These are phyloP conservation scores for Tokudaia muenninki DNA, from an alignment of 2,797 vertebrate species.

Conservation along the genomic window DNA sequence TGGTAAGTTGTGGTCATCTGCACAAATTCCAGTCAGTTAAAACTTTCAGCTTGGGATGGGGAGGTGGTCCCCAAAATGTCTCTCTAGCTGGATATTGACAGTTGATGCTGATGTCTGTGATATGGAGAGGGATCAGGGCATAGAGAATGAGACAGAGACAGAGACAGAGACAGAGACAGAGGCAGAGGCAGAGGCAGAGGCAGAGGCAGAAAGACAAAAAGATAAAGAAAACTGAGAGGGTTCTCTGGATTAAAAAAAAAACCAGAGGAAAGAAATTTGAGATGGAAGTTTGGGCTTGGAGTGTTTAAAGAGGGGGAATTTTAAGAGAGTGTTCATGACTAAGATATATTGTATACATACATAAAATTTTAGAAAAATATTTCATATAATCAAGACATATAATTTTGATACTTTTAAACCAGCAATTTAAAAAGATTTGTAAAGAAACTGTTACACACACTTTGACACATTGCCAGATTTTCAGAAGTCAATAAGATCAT, in stretches of 20 bases:
- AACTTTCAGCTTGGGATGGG: neutral
- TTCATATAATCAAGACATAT: neutral
- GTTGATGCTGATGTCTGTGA: neutral
- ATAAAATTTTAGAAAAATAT: neutral
- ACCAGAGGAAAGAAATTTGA: neutral
- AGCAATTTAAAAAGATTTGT: neutral
- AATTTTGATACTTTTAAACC: neutral
- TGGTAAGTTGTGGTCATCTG: neutral
- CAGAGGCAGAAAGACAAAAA: neutral
- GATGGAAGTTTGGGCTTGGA: no score
- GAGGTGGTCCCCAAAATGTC: neutral
- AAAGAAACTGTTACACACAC: neutral
- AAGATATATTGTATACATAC: neutral
- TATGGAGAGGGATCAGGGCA: neutral
- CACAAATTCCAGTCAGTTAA: neutral
- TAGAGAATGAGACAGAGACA: neutral
- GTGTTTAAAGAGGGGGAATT: neutral
- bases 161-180: neutral
- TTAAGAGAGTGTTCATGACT: neutral
- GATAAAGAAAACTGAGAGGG: neutral
- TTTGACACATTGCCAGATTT: neutral
- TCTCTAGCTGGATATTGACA: neutral
- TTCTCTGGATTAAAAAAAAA: neutral
- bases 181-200: neutral
- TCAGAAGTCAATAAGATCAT: neutral